phyloP scores from a whole-genome alignment of 2,797 vertebrate genomes.

The Psittacula derbiana region DNA sequence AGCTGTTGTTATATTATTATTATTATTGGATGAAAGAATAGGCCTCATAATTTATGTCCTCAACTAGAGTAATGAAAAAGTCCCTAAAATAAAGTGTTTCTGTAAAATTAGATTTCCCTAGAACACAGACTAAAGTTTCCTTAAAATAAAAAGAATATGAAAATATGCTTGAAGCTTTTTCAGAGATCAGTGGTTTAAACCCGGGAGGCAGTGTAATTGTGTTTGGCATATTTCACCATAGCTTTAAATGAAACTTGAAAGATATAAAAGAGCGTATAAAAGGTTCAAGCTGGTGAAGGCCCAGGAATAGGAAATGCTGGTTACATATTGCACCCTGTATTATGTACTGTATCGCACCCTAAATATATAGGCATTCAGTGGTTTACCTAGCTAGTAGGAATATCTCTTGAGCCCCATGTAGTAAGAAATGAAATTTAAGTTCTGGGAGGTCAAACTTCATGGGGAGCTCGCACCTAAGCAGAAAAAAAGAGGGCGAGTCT shows the following conservation, averaged over 20 bases:
- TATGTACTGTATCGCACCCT: background rate
- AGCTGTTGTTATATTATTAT: background rate
- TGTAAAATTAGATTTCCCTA: background rate
- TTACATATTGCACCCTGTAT: background rate
- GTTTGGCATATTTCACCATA: background rate
- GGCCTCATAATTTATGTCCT: background rate
- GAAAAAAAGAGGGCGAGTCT: background rate
- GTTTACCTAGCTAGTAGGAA: background rate
- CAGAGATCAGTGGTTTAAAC: background rate
- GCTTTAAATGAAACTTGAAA: background rate
- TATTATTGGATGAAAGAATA: background rate
- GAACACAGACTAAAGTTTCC: background rate
- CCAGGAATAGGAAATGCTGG: background rate
- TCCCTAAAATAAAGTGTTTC: background rate
- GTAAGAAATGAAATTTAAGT: background rate
- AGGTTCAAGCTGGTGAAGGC: background rate
- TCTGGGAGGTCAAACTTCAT: background rate
- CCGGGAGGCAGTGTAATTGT: background rate
- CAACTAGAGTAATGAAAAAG: background rate
- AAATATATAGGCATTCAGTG: background rate
- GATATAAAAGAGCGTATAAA: background rate
- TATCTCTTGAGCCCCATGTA: background rate
- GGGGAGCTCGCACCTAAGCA: background rate
- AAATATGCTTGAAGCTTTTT: background rate
- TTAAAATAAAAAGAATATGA: background rate